These are phyloP conservation scores for Casuarius casuarius DNA, from an alignment of 2,113 vertebrate species.

Conservation along the genomic window DNA sequence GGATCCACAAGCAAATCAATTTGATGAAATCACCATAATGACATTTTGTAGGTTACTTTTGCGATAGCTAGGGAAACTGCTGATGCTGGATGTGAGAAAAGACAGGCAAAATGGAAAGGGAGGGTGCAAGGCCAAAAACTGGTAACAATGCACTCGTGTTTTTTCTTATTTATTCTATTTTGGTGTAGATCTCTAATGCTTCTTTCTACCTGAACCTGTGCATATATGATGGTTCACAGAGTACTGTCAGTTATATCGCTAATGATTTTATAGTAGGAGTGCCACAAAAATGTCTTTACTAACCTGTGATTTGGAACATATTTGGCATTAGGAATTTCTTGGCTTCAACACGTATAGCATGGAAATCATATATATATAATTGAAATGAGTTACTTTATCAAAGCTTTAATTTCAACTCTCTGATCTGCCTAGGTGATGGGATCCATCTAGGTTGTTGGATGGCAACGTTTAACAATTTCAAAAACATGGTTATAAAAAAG, in stretches of 20 bases:
- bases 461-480: slow-evolving; percentile 1
- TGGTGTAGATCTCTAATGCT: background rate
- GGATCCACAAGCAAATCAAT: rapidly evolving
- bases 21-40: background rate
- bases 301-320: background rate
- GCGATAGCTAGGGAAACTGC: background rate
- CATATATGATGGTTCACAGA: background rate
- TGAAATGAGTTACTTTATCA: slow-evolving; percentile 23
- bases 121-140: background rate
- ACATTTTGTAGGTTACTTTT: background rate
- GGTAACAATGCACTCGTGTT: background rate
- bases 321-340: background rate
- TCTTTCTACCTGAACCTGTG: background rate
- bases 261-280: background rate
- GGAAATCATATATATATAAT: background rate
- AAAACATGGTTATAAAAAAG: background rate
- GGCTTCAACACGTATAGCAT: background rate
- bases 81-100: background rate
- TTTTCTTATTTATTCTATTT: background rate
- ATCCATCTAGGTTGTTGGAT: background rate
- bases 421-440: background rate
- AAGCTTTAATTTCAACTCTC: background rate
- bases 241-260: background rate
- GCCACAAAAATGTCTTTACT: background rate
- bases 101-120: background rate